Conservation (phyloP, 2,113 vertebrate genomes). For the Tamias sibiricus region DNA sequence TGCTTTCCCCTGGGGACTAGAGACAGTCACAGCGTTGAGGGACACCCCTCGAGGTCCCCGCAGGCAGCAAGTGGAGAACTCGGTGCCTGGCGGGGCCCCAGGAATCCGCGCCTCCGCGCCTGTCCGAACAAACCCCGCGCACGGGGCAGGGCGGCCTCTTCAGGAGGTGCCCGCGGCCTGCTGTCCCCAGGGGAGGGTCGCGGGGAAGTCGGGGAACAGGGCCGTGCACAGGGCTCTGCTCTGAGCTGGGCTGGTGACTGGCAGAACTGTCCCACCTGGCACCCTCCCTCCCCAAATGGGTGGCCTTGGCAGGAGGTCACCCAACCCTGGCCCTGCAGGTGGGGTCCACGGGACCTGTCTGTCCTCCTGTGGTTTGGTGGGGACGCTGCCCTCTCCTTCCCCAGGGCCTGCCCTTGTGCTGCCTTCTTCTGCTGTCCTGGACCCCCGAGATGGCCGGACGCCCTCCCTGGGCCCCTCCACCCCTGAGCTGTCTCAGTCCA, state of each 20-base stretch:
- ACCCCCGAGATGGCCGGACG: not conserved
- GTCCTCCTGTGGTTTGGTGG: not conserved
- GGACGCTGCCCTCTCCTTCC: not conserved
- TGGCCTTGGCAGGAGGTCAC: not conserved
- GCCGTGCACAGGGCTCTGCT: fast-evolving
- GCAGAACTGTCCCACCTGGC: no score
- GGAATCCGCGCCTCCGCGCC: not conserved
- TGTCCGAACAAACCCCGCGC: no score
- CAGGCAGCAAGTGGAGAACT: not conserved
- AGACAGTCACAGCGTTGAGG: not conserved
- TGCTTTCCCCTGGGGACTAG: fast-evolving
- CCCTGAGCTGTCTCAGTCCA: not conserved
- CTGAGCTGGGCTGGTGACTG: not conserved
- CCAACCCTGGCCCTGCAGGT: not conserved
- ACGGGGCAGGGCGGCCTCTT: not conserved
- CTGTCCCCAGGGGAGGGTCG: fast-evolving
- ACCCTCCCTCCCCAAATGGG: not conserved
- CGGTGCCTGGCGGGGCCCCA: not conserved
- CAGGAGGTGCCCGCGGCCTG: no score
- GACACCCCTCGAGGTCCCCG: not conserved
- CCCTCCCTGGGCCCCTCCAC: not conserved
- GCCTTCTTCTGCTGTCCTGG: not conserved
- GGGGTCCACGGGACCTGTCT: not conserved
- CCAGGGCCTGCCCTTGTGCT: fast-evolving
- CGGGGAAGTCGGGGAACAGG: no score